These are phyloP conservation scores for Chiridota heheva DNA, from an alignment of 35 echinoderm and acorn worm genomes.

Conservation along the genomic window DNA sequence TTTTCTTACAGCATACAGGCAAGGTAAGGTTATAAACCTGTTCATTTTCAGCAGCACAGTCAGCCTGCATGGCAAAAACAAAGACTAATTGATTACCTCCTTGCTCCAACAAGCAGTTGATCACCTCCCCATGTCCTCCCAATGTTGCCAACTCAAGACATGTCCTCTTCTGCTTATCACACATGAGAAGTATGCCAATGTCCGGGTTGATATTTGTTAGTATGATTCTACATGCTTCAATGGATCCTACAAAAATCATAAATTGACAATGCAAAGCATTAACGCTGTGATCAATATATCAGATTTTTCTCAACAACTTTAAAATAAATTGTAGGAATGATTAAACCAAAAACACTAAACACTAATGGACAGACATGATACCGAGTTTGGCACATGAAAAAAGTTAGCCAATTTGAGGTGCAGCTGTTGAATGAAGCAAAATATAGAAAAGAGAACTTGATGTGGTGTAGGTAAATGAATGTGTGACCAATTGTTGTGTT, in stretches of 20 bases:
- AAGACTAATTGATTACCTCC: conserved; percentile 56
- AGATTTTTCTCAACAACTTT: too few relatives aligned
- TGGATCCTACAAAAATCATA: conserved; percentile 47
- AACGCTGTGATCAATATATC: too few relatives aligned
- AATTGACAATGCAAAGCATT: too few relatives aligned
- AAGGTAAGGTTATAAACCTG: not conserved
- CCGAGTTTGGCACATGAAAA: too few relatives aligned
- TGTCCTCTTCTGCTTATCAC: conserved; percentile 62
- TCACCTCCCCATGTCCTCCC: conserved; percentile 85
- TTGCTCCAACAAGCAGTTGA: conserved; percentile 78
- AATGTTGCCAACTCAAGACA: conserved; percentile 82
- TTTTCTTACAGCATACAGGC: not conserved
- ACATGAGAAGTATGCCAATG: conserved; percentile 58
- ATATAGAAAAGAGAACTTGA: too few relatives aligned
- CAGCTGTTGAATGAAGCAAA: too few relatives aligned
- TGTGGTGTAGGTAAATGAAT: too few relatives aligned
- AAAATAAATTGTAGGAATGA: too few relatives aligned
- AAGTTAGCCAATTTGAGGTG: too few relatives aligned
- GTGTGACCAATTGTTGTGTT: not conserved
- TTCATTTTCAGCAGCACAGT: not conserved
- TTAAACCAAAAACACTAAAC: too few relatives aligned
- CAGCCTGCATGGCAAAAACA: not conserved
- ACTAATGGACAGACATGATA: too few relatives aligned
- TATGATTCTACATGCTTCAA: conserved; percentile 74
- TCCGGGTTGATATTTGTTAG: conserved; percentile 34